These are phyloP conservation scores for Halisarca cf. caerulea DNA, from an alignment of 37 sponge, comb jelly and placozoan species.

Conservation along the genomic window DNA sequence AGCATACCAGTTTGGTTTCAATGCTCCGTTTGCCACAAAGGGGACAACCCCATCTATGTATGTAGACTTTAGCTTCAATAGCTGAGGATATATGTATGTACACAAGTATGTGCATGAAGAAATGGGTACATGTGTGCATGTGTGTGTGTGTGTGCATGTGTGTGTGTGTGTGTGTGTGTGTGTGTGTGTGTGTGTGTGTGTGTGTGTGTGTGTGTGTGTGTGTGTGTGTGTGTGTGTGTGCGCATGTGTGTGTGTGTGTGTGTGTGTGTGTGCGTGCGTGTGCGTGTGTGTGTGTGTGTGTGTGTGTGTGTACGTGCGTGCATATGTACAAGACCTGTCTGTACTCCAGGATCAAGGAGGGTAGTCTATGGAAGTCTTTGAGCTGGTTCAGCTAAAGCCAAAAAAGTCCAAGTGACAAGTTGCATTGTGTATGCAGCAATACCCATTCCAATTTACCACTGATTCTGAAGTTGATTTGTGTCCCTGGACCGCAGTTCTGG, in stretches of 20 bases:
- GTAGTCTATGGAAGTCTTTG: slow-evolving; percentile 76
- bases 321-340: slow-evolving; percentile 51
- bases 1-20: slow-evolving; percentile 60
- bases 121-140: too few relatives aligned
- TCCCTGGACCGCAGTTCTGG: slow-evolving; percentile 57
- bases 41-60: slow-evolving; percentile 65
- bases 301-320: background rate
- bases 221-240: background rate
- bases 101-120: background rate
- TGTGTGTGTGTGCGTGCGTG: slow-evolving; percentile 19
- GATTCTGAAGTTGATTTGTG: slow-evolving; percentile 79
- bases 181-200: too few relatives aligned
- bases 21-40: slow-evolving; percentile 32
- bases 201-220: too few relatives aligned
- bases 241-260: background rate
- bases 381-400: slow-evolving; percentile 67
- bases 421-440: background rate
- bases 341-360: slow-evolving; percentile 75
- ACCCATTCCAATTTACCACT: slow-evolving; percentile 45
- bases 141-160: too few relatives aligned
- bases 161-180: too few relatives aligned
- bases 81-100: slow-evolving; percentile 24
- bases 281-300: slow-evolving; percentile 3
- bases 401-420: background rate
- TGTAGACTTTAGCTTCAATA: slow-evolving; percentile 66